Percentiles rank a stretch among this genome's conserved stretches.
phyloP scores from a whole-genome alignment of 2,113 vertebrate genomes.

The Mohoua ochrocephala region DNA sequence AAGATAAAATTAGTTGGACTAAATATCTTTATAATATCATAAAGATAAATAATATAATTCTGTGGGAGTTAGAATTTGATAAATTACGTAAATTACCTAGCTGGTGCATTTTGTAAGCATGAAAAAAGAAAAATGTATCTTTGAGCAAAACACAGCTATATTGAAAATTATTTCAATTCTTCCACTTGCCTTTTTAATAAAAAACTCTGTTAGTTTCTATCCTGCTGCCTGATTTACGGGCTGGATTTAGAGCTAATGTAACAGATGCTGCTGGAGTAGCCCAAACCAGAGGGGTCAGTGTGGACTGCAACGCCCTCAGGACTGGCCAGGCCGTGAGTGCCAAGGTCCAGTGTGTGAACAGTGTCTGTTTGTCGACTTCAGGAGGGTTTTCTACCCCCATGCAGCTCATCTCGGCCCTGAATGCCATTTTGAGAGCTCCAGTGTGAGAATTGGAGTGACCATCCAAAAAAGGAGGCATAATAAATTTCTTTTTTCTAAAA shows the following conservation, averaged over 20 bases:
- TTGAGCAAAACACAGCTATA: background rate
- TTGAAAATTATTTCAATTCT: background rate
- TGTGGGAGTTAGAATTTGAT: background rate
- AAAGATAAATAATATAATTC: background rate
- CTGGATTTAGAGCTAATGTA: background rate
- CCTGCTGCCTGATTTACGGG: background rate
- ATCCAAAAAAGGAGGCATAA: background rate
- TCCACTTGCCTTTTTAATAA: background rate
- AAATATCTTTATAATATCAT: background rate
- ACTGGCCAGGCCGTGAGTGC: background rate
- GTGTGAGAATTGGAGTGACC: background rate
- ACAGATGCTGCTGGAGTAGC: background rate
- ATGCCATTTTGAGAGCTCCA: background rate
- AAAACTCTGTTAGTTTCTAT: background rate
- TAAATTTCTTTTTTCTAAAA: background rate
- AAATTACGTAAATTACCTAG: background rate
- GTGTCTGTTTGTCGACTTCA: background rate
- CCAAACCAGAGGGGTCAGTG: background rate
- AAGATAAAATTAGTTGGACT: background rate
- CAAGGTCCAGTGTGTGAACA: background rate
- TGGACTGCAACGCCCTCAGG: background rate
- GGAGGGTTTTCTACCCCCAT: accelerated
- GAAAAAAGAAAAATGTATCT: background rate
- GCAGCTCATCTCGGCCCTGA: background rate
- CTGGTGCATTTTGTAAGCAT: background rate